Evolutionary conservation across 2,113 vertebrate genomes (phyloP).

Genomic region (Calidris pygmaea): DNA sequence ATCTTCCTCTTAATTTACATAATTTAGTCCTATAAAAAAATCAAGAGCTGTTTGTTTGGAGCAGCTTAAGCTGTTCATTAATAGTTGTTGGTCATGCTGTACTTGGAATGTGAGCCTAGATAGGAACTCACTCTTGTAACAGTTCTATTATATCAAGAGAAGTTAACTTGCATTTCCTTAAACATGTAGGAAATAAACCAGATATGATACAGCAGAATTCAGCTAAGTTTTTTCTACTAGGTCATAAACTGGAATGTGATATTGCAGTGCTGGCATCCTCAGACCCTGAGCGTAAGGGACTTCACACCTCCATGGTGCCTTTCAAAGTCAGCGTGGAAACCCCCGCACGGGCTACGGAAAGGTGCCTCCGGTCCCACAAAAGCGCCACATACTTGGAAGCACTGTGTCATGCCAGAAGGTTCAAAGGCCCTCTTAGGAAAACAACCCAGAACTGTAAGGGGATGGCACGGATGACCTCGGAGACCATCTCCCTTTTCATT

Average conservation of each 20-base stretch:
- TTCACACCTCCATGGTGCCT: rapidly evolving
- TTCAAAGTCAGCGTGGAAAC: not conserved
- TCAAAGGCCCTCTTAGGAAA: not conserved
- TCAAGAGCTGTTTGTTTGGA: not conserved
- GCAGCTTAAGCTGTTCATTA: not conserved
- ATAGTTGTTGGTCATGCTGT: not conserved
- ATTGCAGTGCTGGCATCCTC: not conserved
- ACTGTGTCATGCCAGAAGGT: rapidly evolving
- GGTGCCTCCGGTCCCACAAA: not conserved
- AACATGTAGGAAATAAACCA: not conserved
- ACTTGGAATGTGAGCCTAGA: not conserved
- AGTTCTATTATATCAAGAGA: not conserved
- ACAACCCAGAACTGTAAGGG: not conserved
- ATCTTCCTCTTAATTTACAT: constrained; percentile 10
- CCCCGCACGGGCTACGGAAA: rapidly evolving
- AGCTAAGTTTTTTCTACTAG: not conserved
- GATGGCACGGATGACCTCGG: not conserved
- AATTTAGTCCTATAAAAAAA: not conserved
- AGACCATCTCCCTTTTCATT: not conserved
- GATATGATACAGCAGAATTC: not conserved
- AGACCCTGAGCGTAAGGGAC: not conserved
- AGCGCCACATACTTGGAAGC: not conserved
- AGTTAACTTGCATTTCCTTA: not conserved
- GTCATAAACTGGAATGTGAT: not conserved
- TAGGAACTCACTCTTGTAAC: not conserved